These are phyloP conservation scores for Bos indicus DNA, from an alignment of 2,113 vertebrate species.

Conservation along the genomic window DNA sequence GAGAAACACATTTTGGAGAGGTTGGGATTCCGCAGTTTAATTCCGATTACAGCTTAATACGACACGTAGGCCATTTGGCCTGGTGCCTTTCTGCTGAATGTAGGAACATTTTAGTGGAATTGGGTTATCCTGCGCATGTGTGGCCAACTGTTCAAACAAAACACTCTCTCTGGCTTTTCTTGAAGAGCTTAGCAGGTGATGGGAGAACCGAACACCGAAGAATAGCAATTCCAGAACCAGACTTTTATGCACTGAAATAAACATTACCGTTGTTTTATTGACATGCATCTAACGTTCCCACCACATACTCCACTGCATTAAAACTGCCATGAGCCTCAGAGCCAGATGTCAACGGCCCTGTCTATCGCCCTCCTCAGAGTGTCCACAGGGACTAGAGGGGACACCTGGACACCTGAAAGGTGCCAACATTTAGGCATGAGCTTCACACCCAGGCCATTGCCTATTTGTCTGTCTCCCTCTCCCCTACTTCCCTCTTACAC, in stretches of 20 bases:
- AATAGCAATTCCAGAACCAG: background rate
- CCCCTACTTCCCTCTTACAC: background rate
- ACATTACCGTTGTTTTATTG: background rate
- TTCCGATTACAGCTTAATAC: background rate
- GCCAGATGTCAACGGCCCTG: background rate
- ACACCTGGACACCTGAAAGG: background rate
- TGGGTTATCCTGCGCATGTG: conserved; percentile 13
- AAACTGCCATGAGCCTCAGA: background rate
- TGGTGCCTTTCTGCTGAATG: conserved; percentile 4
- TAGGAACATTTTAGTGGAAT: conserved; percentile 28
- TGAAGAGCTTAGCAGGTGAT: background rate
- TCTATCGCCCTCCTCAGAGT: background rate
- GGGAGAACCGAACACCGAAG: background rate
- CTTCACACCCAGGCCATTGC: background rate
- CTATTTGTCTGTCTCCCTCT: background rate
- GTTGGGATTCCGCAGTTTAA: background rate
- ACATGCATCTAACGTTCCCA: background rate
- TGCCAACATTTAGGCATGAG: background rate
- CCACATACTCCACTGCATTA: background rate
- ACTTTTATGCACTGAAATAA: background rate
- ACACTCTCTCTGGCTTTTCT: conserved; percentile 16
- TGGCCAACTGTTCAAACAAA: conserved; percentile 66
- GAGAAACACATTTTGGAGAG: background rate
- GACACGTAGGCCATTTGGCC: background rate
- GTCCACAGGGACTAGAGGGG: background rate